Percentiles rank a stretch among this genome's conserved stretches.
These are phyloP conservation scores for Plebejus melissa DNA, from an alignment of 2,888 invertebrate genomes.

Conservation along the genomic window DNA sequence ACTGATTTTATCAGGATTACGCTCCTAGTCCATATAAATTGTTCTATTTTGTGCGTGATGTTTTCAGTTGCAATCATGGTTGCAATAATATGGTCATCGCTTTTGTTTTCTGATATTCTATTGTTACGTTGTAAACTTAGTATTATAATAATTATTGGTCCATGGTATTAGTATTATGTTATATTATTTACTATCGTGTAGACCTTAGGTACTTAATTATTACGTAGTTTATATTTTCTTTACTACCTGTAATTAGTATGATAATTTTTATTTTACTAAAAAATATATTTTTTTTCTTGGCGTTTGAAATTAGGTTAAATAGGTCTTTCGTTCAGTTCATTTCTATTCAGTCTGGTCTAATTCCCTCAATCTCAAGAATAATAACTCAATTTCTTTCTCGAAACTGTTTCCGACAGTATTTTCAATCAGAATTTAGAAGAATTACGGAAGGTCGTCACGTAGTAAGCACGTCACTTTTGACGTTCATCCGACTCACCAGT, in stretches of 20 bases:
- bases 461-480: constrained; percentile 8
- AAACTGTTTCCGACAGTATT: constrained; percentile 8
- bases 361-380: neutral
- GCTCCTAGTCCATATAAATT: neutral
- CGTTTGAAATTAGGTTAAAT: neutral
- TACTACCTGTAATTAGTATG: no score
- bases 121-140: no score
- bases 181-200: no score
- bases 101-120: neutral
- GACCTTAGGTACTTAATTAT: no score
- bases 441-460: constrained; percentile 4
- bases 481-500: neutral
- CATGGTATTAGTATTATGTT: no score
- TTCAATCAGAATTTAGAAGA: neutral
- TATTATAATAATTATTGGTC: no score
- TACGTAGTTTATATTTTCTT: no score
- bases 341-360: neutral
- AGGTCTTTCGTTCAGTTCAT: no score
- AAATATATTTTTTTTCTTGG: no score
- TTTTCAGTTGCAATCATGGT: neutral
- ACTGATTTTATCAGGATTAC: constrained; percentile 27
- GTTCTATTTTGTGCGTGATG: neutral
- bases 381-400: neutral
- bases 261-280: no score
- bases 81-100: neutral